Evolutionary conservation across 2,113 vertebrate species (phyloP), one percentile per base, ranked within the genome.

Genomic region (Phyllostomus hastatus): DNA sequence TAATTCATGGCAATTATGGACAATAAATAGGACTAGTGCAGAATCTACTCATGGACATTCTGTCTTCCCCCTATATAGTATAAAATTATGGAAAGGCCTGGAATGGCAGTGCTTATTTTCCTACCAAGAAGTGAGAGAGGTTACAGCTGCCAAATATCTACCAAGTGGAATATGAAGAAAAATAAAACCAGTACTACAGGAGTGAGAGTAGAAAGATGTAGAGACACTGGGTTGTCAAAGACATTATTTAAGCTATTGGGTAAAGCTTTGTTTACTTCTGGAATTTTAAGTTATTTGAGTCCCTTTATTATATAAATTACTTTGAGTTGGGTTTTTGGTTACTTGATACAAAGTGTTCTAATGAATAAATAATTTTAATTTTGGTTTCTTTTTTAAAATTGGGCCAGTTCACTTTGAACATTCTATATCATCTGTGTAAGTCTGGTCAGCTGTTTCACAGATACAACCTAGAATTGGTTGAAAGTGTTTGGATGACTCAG

Each of bases 341-440:
- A 78, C 26, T 83, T 50, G 94, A 89, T 11, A 79, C 66, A 31
- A 1, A 91, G 31, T 81, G 16, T 84, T 69, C 54, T 93, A 80
- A 80, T 64, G 2, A 46, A 64, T 94, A 90, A 54, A 16, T 66
- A 89, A 76, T 33, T 86, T 85, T 61, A 81, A 50, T 75, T 20
- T 84, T 78, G 6, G 46, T 88, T 91, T 93, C 10, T 72, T 95
- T 78, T 67, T 31, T 72, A 88, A 93, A 97, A 88, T n/a, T 82
- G 28, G 72, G 52, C 10, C 31, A 66, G 19, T 81, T 96, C 26
- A 8, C 19, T 70, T 93, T 76, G 24, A 72, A 35, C 41, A 81
- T 93, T 41, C 75, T 96, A 6, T 87, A 67, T 73, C 57, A 81
- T 50, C n/a, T 24, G 72, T 24, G 72, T 48, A 94, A 41, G 4